Evolutionary conservation across 2,797 vertebrate species (phyloP).

Genomic region (Merluccius polli): DNA sequence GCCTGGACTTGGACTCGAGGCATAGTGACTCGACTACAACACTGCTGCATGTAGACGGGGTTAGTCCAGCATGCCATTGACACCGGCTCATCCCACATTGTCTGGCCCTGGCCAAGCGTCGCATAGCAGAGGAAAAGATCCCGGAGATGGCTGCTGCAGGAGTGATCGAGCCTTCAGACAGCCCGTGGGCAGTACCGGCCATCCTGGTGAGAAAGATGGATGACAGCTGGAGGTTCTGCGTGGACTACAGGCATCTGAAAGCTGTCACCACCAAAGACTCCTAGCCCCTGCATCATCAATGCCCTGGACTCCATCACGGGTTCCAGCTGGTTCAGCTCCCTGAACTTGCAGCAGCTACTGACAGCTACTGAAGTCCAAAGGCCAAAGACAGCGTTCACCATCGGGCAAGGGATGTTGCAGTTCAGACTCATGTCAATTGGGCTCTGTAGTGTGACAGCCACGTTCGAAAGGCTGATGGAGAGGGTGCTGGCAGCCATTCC

Average conservation of each 20-base stretch:
- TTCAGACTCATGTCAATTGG: not conserved
- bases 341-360: not conserved
- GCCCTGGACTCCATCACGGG: not conserved
- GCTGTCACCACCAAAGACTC: not conserved
- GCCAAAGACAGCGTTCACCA: not conserved
- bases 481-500: conserved; percentile 12
- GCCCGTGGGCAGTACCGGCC: conserved; percentile 1
- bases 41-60: conserved; percentile 12
- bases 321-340: conserved; percentile 9
- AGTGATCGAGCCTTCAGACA: not conserved
- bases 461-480: conserved; percentile 24
- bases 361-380: not conserved
- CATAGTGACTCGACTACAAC: not conserved
- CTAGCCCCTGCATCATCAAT: conserved; percentile 2
- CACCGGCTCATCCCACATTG: not conserved
- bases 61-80: conserved; percentile 15
- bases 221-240: not conserved
- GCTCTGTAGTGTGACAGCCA: conserved; percentile 7
- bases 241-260: not conserved
- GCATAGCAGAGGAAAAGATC: not conserved
- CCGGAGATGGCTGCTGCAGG: not conserved
- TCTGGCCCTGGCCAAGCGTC: conserved; percentile 4
- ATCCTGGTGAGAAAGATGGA: conserved; percentile 11
- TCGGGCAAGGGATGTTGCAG: not conserved
- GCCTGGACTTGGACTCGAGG: no score